Evolutionary conservation across 2,113 vertebrate species (phyloP), one percentile per base, ranked within the genome.

Genomic region (Pseudolaguvia tuberculata): DNA sequence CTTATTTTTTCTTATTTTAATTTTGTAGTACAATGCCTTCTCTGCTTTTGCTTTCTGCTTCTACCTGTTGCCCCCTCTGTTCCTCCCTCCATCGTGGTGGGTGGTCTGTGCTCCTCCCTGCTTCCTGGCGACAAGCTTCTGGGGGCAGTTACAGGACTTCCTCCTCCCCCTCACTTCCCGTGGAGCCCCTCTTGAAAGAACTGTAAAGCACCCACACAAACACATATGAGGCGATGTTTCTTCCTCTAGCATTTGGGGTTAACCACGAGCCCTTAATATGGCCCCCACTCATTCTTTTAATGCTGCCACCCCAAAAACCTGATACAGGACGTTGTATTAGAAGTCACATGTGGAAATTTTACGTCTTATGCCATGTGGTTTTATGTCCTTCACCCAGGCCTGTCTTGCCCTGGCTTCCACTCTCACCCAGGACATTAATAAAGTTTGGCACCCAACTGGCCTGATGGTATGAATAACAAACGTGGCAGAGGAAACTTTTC

Each of bases 71-170:
- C 56, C 68, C 70, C 42, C 78, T 73, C 73, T 77, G 73, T 78
- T 80, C 82, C 73, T 47, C 65, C 31, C 21, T 68, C 70, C 56
- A 51, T 87, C 86, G 84, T 74, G 83, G 87, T 91, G 90, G 90
- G 90, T 92, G 90, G 90, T 90, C 90, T 86, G 78, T 69, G 85
- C 87, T 88, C 85, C 81, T 77, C 85, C 84, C 80, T 82, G 83
- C 84, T 82, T 82, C 70, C 84, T 83, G 79, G 78, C 73, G 77
- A 79, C 82, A 82, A 76, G 82, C 82, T 88, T 84, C 76, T 75
- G 80, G 83, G 84, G 82, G 83, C 81, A 83, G 84, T 87, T 86
- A 88, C 79, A 83, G 78, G 78, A 77, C 85, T 89, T 90, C 88
- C 88, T 79, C 77, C 72, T 75, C 86, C 67, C 82, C 81, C 82